Evolutionary conservation across 2,113 vertebrate species (phyloP).

Genomic region (Dunckerocampus dactyliophorus): DNA sequence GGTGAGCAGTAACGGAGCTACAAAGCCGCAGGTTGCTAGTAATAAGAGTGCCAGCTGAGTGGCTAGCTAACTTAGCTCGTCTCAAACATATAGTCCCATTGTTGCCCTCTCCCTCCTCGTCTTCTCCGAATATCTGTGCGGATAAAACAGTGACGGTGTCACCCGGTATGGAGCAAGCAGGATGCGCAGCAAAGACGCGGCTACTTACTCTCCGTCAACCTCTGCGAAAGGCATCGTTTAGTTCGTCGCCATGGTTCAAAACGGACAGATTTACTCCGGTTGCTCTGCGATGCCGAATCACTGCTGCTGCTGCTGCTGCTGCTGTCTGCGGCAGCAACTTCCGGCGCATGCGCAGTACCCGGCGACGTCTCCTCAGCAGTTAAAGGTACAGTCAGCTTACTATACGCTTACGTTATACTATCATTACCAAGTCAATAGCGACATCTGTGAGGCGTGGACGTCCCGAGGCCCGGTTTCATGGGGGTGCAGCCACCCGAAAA

Average conservation of each 20-base stretch:
- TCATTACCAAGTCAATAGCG: too few species aligned
- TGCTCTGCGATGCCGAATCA: slow-evolving; percentile 76
- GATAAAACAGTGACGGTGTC: slow-evolving; percentile 21
- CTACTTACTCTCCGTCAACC: slow-evolving; percentile 74
- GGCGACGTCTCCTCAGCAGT: slow-evolving; percentile 15
- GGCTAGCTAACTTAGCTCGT: slow-evolving; percentile 62
- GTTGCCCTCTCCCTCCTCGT: slow-evolving; percentile 70
- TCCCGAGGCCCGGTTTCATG: too few species aligned
- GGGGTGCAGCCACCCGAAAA: too few species aligned
- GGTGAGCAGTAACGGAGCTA: slow-evolving; percentile 12
- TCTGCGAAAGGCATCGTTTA: slow-evolving; percentile 67
- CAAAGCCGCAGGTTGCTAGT: slow-evolving; percentile 43
- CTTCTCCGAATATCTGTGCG: slow-evolving; percentile 35
- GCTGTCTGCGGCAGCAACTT: slow-evolving; percentile 81
- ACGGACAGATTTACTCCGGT: slow-evolving; percentile 64
- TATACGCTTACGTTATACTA: too few species aligned
- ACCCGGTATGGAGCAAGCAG: not conserved
- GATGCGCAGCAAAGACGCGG: slow-evolving; percentile 12
- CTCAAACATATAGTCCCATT: slow-evolving; percentile 70
- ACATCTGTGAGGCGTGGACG: too few species aligned
- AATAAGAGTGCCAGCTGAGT: slow-evolving; percentile 52
- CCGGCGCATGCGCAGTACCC: slow-evolving; percentile 70
- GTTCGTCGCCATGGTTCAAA: slow-evolving; percentile 70
- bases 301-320: slow-evolving; percentile 62
- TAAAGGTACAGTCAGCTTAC: slow-evolving; percentile 48